Conservation (phyloP, 1,140 invertebrate genomes). For the Cherax destructor region DNA sequence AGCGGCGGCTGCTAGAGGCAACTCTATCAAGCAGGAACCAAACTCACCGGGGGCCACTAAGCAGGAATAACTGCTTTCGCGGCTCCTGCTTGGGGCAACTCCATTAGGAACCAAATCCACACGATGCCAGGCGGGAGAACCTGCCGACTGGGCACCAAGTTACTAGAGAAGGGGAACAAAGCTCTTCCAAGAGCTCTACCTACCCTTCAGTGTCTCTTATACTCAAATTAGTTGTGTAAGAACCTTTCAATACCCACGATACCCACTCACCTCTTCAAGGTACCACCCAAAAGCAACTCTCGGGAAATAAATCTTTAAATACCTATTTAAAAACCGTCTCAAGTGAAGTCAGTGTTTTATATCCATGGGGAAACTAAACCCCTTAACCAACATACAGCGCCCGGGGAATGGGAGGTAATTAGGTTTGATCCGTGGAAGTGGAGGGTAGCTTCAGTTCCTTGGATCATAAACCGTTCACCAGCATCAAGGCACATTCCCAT, state of each 20-base stretch:
- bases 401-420: too few relatives aligned
- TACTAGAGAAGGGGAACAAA: too few relatives aligned
- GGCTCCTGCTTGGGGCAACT: not conserved
- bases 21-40: slow-evolving; percentile 70
- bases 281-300: not conserved
- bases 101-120: not conserved
- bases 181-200: not conserved
- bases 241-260: not conserved
- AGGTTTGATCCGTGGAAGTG: too few relatives aligned
- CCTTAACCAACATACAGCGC: too few relatives aligned
- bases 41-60: slow-evolving; percentile 68
- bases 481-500: too few relatives aligned
- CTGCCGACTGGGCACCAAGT: too few relatives aligned
- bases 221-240: not conserved
- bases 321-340: not conserved
- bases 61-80: slow-evolving; percentile 43
- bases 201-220: not conserved
- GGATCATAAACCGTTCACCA: too few relatives aligned
- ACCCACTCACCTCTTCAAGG: not conserved
- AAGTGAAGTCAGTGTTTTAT: too few relatives aligned
- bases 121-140: too few relatives aligned
- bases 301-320: not conserved
- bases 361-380: too few relatives aligned
- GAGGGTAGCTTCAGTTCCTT: too few relatives aligned
- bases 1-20: slow-evolving; percentile 27